These are phyloP conservation scores for Tauraco erythrolophus DNA, from an alignment of 2,113 vertebrate species.

Conservation along the genomic window DNA sequence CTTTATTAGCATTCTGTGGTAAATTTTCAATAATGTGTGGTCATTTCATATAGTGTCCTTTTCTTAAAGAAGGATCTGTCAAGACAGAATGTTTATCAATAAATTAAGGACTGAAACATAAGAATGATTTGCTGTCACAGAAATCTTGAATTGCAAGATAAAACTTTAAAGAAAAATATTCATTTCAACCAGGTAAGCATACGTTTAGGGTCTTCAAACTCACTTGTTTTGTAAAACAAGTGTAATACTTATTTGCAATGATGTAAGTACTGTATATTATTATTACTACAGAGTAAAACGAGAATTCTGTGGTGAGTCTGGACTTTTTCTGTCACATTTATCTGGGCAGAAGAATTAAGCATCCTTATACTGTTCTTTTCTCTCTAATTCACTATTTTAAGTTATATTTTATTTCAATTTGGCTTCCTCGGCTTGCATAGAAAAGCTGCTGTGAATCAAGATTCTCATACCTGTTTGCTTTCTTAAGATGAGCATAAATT, in stretches of 20 bases:
- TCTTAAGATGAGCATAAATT: not conserved
- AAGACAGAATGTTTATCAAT: not conserved
- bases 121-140: not conserved
- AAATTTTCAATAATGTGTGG: not conserved
- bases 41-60: not conserved
- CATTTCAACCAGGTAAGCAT: not conserved
- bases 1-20: not conserved
- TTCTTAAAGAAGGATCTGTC: not conserved
- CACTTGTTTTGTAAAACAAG: not conserved
- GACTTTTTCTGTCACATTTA: not conserved
- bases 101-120: not conserved
- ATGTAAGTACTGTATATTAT: not conserved
- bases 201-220: not conserved
- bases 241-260: not conserved
- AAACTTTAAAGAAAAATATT: not conserved
- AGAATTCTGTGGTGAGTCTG: not conserved
- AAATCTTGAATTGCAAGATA: not conserved
- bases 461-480: accelerated
- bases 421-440: not conserved
- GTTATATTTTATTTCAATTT: not conserved
- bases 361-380: not conserved
- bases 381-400: not conserved
- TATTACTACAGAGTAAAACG: not conserved
- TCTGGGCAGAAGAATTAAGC: not conserved
- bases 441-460: not conserved